Base-by-base conservation (phyloP, 2,797 vertebrate species). In the Dallia pectoralis region DNA sequence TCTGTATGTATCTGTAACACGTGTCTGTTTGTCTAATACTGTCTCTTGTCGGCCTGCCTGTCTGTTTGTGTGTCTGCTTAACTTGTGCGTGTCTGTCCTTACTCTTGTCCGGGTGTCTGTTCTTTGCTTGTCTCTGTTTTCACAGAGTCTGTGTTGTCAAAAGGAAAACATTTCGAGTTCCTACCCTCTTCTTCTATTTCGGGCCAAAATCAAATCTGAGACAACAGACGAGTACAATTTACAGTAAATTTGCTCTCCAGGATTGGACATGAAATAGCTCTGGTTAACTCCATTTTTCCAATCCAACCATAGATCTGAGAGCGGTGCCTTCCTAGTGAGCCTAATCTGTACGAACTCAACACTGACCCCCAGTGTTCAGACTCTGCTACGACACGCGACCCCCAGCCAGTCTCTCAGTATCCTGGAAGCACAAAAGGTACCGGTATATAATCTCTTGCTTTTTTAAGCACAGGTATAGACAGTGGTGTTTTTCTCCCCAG, bases 381-480 rank as follows among this genome's bases (percentile, higher is more conserved):
- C 92, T 27, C 84, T 99, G 76, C 86, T 93, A 70, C 87, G 89
- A 86, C 89, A 94, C 75, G 84, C 33, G 9, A 48, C 85, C 18
- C 76, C 91, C 77, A 91, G 86, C 77, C 89, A 86, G 81, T 93
- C 93, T 19, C 85, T 94, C 0, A 91, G 89, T 87, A 93, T 99
- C 82, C 76, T 95, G 19, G 91, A 94, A 70, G 49, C 96, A 74
- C 93, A 96, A 82, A 96, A 96, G 95, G 97, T 98, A 92, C 8
- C 33, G 12, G 9, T 40, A 6, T 3, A 40, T 40, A 6, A 40
- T 40, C 5, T 1, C 36, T 6, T 40, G 36, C 2, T 40, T 40
- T 40, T 5, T 40, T 40, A 40, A 40, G 0, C 6, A 40, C 36
- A 40, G 36, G 36, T 6, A 40, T 1, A 40, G 36, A 40, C 36